Base-by-base conservation (phyloP, 2,888 invertebrate species). In the Ischnus inquisitorius region DNA sequence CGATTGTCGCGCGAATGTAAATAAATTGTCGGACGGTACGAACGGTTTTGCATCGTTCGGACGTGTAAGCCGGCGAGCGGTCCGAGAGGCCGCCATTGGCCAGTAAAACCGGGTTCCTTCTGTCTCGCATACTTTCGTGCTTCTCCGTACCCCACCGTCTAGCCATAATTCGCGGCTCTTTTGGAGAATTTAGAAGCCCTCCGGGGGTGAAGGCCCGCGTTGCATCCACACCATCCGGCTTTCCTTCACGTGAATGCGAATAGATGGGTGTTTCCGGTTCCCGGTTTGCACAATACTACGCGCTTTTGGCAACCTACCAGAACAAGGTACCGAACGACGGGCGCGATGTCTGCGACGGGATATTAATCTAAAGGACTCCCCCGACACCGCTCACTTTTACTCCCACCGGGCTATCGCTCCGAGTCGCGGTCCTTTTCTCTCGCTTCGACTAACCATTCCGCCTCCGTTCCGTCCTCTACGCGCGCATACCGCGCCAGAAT, bases 261-360 rank as follows among this genome's bases (percentile, higher is more conserved):
- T 78, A 77, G 85, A 79, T 84, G 85, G 85, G 85, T 86, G 85
- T 88, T 90, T 90, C 89, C 90, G 88, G 85, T 88, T 89, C 87
- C 46, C 88, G 88, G 87, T 87, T 85, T 86, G 87, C 86, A 88
- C 90, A 90, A 90, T 88, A 85, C 88, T 87, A 86, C 71, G 84
- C 87, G 85, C 86, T 88, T 88, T 89, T 92, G 92, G 92, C 92
- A 91, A 87, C 79, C 80, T 85, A 90, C 91, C 92, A 92, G 88
- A 88, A 90, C 89, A 88, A 88, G 87, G 86, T 75, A 87, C 87
- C 88, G 83, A 85, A 88, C 88, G 87, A 88, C 87, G 84, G 88
- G 84, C 87, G 85, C 87, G 83, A 88, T 89, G 88, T 77, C 87
- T 80, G 86, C 88, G 88, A 90, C 89, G 87, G 89, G 87, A 89